These are phyloP conservation scores for Hoplostethus mediterraneus DNA, from an alignment of 2,797 vertebrate genomes.

Conservation along the genomic window DNA sequence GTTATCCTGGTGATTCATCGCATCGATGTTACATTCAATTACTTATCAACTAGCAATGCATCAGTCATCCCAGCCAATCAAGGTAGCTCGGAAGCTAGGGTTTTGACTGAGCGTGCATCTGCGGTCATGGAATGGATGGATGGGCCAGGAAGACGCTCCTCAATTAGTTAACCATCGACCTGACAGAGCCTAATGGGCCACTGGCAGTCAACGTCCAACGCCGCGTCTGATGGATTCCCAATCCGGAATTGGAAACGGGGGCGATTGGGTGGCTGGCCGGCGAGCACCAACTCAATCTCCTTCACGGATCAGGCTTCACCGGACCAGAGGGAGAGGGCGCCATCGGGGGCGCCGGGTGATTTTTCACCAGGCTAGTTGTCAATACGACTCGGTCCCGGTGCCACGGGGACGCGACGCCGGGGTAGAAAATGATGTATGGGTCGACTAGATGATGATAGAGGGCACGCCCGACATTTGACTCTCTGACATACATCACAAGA, in stretches of 20 bases:
- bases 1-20: slow-evolving; percentile 33
- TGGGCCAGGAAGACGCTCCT: slow-evolving; percentile 49
- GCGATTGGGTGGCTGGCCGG: slow-evolving; percentile 24
- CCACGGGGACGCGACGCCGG: slow-evolving; percentile 21
- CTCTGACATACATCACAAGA: slow-evolving; percentile 64
- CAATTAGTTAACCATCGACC: slow-evolving; percentile 79
- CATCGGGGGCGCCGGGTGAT: slow-evolving; percentile 26
- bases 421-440: slow-evolving; percentile 57
- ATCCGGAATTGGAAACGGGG: slow-evolving; percentile 36
- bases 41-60: slow-evolving; percentile 20
- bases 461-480: slow-evolving; percentile 37
- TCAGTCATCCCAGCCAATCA: slow-evolving; percentile 55
- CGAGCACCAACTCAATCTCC: slow-evolving; percentile 63
- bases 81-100: slow-evolving; percentile 28
- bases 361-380: slow-evolving; percentile 66
- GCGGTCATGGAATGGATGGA: slow-evolving; percentile 56
- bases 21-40: slow-evolving; percentile 27
- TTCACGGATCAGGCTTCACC: slow-evolving; percentile 57
- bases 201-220: slow-evolving; percentile 38
- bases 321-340: slow-evolving; percentile 12
- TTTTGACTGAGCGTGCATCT: slow-evolving; percentile 56
- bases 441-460: slow-evolving; percentile 28
- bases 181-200: slow-evolving; percentile 70
- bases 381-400: slow-evolving; percentile 42
- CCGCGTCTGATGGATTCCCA: slow-evolving; percentile 66